Percentiles rank a stretch among this genome's conserved stretches.
Conservation (phyloP, 2,113 vertebrate species). For the Proterorhinus semilunaris region DNA sequence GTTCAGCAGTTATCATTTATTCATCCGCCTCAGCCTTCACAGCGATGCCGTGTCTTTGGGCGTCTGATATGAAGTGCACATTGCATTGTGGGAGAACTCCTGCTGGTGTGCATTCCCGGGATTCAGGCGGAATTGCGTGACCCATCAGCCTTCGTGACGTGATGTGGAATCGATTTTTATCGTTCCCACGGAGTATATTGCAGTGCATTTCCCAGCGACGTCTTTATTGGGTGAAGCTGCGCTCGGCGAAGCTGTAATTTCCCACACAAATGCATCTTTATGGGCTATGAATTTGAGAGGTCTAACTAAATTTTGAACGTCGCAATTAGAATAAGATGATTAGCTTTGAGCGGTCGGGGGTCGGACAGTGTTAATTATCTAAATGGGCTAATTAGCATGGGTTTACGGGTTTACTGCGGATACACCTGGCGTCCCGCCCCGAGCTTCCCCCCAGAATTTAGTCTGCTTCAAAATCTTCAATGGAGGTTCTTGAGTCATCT, state of each 20-base stretch:
- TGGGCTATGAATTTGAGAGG: neutral
- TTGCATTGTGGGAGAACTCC: neutral
- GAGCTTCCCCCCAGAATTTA: neutral
- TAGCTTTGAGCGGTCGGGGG: neutral
- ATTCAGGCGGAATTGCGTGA: neutral
- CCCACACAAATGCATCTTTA: neutral
- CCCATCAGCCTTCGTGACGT: neutral
- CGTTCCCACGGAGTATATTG: neutral
- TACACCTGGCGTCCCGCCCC: neutral
- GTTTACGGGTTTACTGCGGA: neutral
- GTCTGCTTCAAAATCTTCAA: no score
- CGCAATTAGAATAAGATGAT: neutral
- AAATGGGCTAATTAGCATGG: conserved; percentile 4
- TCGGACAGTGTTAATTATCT: neutral
- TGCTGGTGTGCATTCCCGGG: neutral
- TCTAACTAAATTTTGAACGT: neutral
- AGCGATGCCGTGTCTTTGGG: neutral
- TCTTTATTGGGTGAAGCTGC: neutral
- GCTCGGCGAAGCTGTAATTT: neutral
- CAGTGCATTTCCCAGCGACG: neutral
- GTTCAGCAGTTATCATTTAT: neutral
- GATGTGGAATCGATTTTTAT: neutral
- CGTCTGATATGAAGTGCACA: neutral
- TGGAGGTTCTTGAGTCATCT: no score
- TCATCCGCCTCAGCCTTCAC: neutral